Evolutionary conservation across 53 echinoderm and acorn worm species (phyloP).

Genomic region (Patiria pectinifera): DNA sequence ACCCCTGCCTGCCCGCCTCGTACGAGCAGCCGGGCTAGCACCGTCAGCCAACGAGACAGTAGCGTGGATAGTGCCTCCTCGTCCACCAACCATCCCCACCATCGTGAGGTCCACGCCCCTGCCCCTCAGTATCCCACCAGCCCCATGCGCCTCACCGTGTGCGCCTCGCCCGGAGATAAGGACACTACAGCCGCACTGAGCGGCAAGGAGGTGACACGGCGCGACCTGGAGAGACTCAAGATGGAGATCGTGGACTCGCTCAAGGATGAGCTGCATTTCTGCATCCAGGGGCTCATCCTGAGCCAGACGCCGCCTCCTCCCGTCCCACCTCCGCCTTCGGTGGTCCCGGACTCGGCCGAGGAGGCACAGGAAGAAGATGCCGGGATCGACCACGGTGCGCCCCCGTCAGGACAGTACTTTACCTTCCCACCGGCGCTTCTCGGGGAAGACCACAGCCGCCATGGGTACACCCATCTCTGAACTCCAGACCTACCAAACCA

Average conservation of each 20-base stretch:
- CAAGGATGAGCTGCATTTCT: slow-evolving; percentile 56
- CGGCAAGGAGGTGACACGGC: slow-evolving; percentile 47
- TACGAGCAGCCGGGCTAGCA: slow-evolving; percentile 55
- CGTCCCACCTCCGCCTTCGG: slow-evolving; percentile 23
- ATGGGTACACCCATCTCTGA: slow-evolving; percentile 49
- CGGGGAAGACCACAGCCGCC: slow-evolving; percentile 41
- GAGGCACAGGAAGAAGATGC: slow-evolving; percentile 19
- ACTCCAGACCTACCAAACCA: not conserved
- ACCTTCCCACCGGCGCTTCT: slow-evolving; percentile 17
- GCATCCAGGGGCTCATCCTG: slow-evolving; percentile 43
- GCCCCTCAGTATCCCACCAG: slow-evolving; percentile 32
- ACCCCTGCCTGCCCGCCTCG: slow-evolving; percentile 29
- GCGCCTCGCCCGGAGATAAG: not conserved
- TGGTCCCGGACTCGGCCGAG: not conserved
- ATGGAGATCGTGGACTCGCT: slow-evolving; percentile 71
- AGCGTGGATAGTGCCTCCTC: slow-evolving; percentile 26
- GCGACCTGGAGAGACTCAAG: slow-evolving; percentile 74
- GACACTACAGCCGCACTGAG: not conserved
- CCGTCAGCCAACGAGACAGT: slow-evolving; percentile 39
- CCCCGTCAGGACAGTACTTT: slow-evolving; percentile 36
- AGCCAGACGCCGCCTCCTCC: slow-evolving; percentile 28
- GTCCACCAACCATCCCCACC: not conserved
- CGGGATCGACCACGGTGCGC: not conserved
- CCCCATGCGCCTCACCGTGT: slow-evolving; percentile 34
- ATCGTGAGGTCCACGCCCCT: slow-evolving; percentile 32